Evolutionary conservation across 2,113 vertebrate species (phyloP).

Genomic region (Oreochromis aureus): DNA sequence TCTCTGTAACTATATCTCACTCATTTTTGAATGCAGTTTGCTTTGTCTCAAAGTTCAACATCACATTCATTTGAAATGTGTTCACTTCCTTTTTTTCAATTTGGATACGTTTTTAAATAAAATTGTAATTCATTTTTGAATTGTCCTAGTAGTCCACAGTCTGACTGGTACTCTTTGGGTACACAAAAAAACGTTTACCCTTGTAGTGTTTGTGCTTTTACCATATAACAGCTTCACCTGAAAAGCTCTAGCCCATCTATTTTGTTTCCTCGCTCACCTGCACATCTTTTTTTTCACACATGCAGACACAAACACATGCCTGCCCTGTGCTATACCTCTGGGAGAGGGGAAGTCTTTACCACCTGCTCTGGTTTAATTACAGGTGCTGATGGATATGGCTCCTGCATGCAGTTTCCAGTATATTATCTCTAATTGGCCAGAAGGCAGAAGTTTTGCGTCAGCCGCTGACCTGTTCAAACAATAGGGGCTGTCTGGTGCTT

Average conservation of each 20-base stretch:
- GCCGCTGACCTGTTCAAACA: slow-evolving; percentile 56
- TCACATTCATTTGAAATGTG: not conserved
- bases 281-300: not conserved
- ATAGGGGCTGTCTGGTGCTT: slow-evolving; percentile 38
- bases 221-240: not conserved
- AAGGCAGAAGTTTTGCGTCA: slow-evolving; percentile 48
- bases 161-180: not conserved
- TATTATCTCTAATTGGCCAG: slow-evolving; percentile 66
- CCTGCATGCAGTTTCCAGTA: slow-evolving; percentile 31
- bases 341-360: slow-evolving; percentile 35
- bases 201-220: not conserved
- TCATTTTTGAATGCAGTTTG: not conserved
- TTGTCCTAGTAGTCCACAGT: not conserved
- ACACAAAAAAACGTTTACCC: not conserved
- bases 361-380: slow-evolving; percentile 53
- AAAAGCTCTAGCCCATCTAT: not conserved
- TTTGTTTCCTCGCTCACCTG: not conserved
- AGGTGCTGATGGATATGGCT: slow-evolving; percentile 56
- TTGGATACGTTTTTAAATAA: not conserved
- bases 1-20: not conserved
- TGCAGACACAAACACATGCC: not conserved
- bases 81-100: not conserved
- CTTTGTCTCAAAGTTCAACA: not conserved
- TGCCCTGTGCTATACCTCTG: slow-evolving; percentile 3
- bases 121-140: not conserved